phyloP scores from a whole-genome alignment of 2,797 vertebrate genomes.

The Enteromius trimaculatus region DNA sequence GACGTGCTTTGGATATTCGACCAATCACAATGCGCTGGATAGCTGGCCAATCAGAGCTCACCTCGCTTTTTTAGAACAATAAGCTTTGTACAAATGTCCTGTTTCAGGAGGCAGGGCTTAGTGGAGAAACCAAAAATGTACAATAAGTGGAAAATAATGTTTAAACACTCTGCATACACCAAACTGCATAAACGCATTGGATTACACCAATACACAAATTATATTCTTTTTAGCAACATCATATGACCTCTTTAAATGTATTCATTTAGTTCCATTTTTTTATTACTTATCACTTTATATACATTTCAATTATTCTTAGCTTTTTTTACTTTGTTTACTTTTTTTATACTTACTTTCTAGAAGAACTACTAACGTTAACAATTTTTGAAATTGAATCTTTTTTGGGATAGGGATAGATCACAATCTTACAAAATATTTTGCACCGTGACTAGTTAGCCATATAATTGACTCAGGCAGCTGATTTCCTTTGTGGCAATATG shows the following conservation, averaged over 20 bases:
- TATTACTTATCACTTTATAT: not conserved
- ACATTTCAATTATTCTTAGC: not conserved
- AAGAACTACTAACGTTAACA: not conserved
- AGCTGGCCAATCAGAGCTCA: too few relatives aligned
- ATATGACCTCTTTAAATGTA: not conserved
- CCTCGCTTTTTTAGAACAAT: too few relatives aligned
- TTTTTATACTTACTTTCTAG: not conserved
- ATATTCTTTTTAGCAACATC: too few relatives aligned
- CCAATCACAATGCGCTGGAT: too few relatives aligned
- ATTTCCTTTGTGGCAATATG: not conserved
- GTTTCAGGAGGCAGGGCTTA: too few relatives aligned
- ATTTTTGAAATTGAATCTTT: not conserved
- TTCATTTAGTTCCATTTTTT: not conserved
- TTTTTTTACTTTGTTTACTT: not conserved
- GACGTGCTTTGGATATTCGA: too few relatives aligned
- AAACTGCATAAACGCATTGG: too few relatives aligned
- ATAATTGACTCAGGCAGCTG: not conserved
- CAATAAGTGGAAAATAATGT: too few relatives aligned
- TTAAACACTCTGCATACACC: too few relatives aligned
- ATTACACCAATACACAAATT: too few relatives aligned
- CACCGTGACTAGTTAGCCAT: not conserved
- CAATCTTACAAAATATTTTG: not conserved
- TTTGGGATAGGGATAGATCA: not conserved
- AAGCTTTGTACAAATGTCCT: too few relatives aligned
- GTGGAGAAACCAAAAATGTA: too few relatives aligned